phyloP scores from a whole-genome alignment of 2,113 vertebrate species.

The Saccopteryx bilineata region DNA sequence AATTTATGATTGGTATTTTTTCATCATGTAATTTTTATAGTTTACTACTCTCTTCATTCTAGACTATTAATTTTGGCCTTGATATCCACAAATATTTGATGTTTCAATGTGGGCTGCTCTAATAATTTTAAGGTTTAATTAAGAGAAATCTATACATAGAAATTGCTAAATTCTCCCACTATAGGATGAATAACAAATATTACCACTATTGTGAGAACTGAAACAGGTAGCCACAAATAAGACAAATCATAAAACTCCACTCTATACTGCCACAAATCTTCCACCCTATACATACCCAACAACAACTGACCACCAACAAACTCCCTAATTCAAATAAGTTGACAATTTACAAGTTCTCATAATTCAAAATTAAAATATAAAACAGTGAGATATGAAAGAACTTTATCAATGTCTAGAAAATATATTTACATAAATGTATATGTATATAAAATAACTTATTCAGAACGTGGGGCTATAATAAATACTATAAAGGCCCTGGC shows the following conservation, averaged over 20 bases:
- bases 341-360: background rate
- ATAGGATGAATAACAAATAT: background rate
- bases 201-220: background rate
- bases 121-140: constrained; percentile 37
- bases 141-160: background rate
- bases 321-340: background rate
- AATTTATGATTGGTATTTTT: background rate
- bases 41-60: background rate
- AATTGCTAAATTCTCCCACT: background rate
- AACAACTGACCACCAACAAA: background rate
- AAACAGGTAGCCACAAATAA: background rate
- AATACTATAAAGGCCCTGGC: background rate
- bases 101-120: background rate
- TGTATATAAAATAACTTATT: background rate
- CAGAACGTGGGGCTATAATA: constrained; percentile 48
- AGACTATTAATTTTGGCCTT: background rate
- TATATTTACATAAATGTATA: background rate
- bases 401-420: background rate
- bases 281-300: background rate
- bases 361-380: constrained; percentile 47
- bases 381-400: background rate
- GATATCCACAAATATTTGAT: background rate
- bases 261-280: background rate
- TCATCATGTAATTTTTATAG: background rate
- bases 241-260: background rate